Evolutionary conservation across 2,888 invertebrate species (phyloP).

Genomic region (Prenolepis imparis): DNA sequence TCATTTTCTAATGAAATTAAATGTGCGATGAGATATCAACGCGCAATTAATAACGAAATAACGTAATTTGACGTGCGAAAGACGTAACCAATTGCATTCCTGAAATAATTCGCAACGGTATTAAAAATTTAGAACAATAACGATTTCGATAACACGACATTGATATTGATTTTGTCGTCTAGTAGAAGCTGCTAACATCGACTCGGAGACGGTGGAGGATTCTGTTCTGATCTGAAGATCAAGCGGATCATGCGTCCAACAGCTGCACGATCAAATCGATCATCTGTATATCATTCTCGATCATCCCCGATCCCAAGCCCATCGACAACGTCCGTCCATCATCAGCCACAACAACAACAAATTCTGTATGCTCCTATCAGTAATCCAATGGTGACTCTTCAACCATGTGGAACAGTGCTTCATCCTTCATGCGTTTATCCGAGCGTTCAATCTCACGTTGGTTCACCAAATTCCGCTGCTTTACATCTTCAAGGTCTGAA

Average conservation of each 20-base stretch:
- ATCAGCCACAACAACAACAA: constrained; percentile 77
- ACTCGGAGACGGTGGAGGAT: constrained; percentile 45
- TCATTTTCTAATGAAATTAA: constrained; percentile 9
- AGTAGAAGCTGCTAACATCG: constrained; percentile 57
- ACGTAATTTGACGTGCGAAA: constrained; percentile 40
- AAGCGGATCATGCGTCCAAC: constrained; percentile 81
- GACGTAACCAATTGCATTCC: constrained; percentile 40
- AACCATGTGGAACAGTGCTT: constrained; percentile 75
- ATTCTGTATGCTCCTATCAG: constrained; percentile 80
- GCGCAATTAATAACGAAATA: constrained; percentile 21
- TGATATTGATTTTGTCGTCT: constrained; percentile 38
- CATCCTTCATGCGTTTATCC: constrained; percentile 80
- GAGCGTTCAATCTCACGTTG: constrained; percentile 74
- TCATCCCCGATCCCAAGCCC: constrained; percentile 65
- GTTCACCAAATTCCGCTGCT: constrained; percentile 68
- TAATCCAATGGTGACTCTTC: constrained; percentile 76
- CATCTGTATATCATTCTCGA: constrained; percentile 65
- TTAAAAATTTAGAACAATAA: neutral
- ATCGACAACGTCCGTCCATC: constrained; percentile 69
- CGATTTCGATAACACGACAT: neutral
- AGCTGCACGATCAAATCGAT: constrained; percentile 78
- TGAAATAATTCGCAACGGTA: neutral
- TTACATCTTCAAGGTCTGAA: constrained; percentile 80
- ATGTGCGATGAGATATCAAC: constrained; percentile 35
- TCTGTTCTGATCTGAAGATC: constrained; percentile 61